Percentiles rank a stretch among this genome's conserved stretches.
Evolutionary conservation across 2,797 vertebrate genomes (phyloP).

Genomic region (Pseudochromis fuscus): DNA sequence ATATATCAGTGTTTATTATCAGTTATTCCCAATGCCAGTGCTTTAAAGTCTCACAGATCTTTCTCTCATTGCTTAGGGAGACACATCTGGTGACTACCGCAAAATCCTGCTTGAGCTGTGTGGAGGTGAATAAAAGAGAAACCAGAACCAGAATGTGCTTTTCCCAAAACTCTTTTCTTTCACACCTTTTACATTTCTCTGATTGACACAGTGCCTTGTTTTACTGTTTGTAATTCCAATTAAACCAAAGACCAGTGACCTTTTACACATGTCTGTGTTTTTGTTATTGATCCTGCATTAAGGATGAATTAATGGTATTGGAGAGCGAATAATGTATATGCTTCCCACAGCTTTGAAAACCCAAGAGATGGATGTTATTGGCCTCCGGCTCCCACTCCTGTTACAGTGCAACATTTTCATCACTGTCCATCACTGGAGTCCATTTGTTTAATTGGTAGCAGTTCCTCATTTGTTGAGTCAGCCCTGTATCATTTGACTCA

Average conservation of each 20-base stretch:
- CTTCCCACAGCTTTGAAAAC: slow-evolving; percentile 51
- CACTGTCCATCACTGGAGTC: slow-evolving; percentile 50
- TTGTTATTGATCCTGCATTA: slow-evolving; percentile 57
- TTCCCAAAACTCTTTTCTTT: slow-evolving; percentile 9
- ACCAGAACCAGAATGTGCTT: background rate
- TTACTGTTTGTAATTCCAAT: slow-evolving; percentile 68
- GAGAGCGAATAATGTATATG: slow-evolving; percentile 26
- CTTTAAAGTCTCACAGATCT: slow-evolving; percentile 34
- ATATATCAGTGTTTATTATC: background rate
- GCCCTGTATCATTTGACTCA: slow-evolving; percentile 68
- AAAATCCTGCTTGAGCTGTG: slow-evolving; percentile 96
- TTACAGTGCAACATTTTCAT: slow-evolving; percentile 57
- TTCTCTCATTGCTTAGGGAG: slow-evolving; percentile 84
- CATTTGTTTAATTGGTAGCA: slow-evolving; percentile 79
- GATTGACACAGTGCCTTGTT: slow-evolving; percentile 19
- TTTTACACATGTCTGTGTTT: slow-evolving; percentile 69
- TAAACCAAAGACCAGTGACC: slow-evolving; percentile 74
- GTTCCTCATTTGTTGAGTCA: slow-evolving; percentile 74
- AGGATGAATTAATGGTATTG: slow-evolving; percentile 41
- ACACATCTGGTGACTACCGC: slow-evolving; percentile 97
- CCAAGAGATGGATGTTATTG: slow-evolving; percentile 59
- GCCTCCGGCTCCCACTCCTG: slow-evolving; percentile 29
- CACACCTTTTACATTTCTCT: slow-evolving; percentile 52
- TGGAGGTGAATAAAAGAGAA: slow-evolving; percentile 89
- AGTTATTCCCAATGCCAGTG: background rate